Conservation (phyloP, 23 tunicate species). For the Ciona savignyi region DNA sequence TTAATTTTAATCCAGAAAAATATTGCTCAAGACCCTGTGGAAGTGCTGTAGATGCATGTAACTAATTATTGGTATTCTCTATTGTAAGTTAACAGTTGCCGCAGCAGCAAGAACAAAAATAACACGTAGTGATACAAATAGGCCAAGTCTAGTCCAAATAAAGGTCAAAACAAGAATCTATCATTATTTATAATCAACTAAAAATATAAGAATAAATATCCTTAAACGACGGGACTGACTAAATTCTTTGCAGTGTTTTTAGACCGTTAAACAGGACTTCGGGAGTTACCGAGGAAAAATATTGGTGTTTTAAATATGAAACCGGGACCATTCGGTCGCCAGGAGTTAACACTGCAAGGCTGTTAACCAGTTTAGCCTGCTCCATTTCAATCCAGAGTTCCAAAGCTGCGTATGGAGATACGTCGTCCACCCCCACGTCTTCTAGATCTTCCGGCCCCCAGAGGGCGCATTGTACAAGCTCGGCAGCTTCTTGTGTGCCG, state of each 20-base stretch:
- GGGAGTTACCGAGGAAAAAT: constrained; percentile 48
- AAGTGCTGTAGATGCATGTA: no score
- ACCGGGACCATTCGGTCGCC: constrained; percentile 36
- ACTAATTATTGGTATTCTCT: no score
- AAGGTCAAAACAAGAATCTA: no score
- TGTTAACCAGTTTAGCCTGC: constrained; percentile 85
- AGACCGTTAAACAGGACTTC: constrained; percentile 45
- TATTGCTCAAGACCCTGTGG: no score
- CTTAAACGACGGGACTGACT: background rate
- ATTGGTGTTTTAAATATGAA: constrained; percentile 60
- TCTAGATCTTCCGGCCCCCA: constrained; percentile 85
- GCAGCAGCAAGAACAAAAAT: no score
- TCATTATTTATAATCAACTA: no score
- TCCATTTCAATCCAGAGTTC: constrained; percentile 90
- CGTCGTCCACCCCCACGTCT: constrained; percentile 60
- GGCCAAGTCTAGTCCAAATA: no score
- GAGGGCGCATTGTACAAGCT: constrained; percentile 76
- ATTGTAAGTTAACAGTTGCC: no score
- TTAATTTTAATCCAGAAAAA: no score
- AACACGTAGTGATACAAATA: no score
- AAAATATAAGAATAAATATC: no score
- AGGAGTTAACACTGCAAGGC: constrained; percentile 60
- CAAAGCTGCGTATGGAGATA: constrained; percentile 44
- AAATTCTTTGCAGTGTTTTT: constrained; percentile 47
- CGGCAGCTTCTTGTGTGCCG: constrained; percentile 37